Evolutionary conservation across 2,113 vertebrate genomes (phyloP), one percentile per base, ranked within the genome.

Genomic region (Anolis carolinensis): DNA sequence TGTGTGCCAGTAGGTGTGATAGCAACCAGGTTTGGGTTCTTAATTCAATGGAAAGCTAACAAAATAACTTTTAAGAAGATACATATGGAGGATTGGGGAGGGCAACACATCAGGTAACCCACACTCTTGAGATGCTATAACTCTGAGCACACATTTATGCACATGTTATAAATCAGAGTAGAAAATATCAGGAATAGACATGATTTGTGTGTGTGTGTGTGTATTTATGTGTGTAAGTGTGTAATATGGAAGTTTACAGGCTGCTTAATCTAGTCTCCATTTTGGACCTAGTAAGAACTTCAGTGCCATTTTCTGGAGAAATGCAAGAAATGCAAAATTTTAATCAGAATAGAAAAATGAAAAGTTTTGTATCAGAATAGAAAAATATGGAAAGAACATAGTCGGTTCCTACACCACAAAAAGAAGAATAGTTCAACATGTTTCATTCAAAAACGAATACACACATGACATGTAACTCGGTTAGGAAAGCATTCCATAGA

Each of bases 231-330:
- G 13, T 59, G 55, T 59, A 13, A 14, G 13, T 59, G 55, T 59
- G 3, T 59, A 1, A 59, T 50, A 44, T 75, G 73, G 39, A 75
- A 50, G 30, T 20, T 59, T 18, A 32, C 27, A 20, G 10, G 2
- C 16, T 73, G 20, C 34, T 73, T 4, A 36, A 73, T 36, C 34
- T 34, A 73, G 39, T 3, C 30, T 52, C 1, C 30, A 18, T 16
- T 20, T 13, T 4, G n/a, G 21, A 36, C 11, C 23, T 72, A 72
- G 20, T 18, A 39, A 74, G 81, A 74, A 39, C 50, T 20, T 30
- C 81, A 74, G 32, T 30, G 52, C 81, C 81, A 59, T 62, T 70
- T 83, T 32, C 81, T 74, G 67, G 70, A 74, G 14, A 83, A 16
- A 55, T 1, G 9, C 50, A 59, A 50, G 21, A 48, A 34, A 55